Base-by-base conservation (phyloP, 2,797 vertebrate species). In the Schizopygopsis malacanthus region DNA sequence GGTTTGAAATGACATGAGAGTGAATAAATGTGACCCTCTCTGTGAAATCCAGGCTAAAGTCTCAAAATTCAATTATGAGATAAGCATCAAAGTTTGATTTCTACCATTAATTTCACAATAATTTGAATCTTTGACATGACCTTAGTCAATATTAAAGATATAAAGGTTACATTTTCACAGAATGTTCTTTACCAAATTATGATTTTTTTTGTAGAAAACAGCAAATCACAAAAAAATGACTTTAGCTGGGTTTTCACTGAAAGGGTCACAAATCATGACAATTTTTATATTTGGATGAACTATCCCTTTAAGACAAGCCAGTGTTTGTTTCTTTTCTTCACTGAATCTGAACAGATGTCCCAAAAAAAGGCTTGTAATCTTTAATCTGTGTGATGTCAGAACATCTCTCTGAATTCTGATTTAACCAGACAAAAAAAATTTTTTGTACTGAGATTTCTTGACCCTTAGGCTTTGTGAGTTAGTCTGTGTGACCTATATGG, bases 401-500 rank as follows among this genome's bases (percentile, higher is more conserved):
- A 83, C 59, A 76, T 67, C 70, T 82, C 33, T 71, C 10, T 20
- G 59, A 50, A 39, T 71, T 70, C 67, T 61, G 37, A 71, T 39
- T 50, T 70, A 56, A 79, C 37, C 8, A 79, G 28, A 71, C 5
- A 9, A 54, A 45, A 37, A 1, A 9, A 28, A 1, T 28, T 28
- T 7, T 6, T 2, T 4, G 59, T 47, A 84, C 89, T 89, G 87
- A 47, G 77, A 28, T 85, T 87, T 37, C 79, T 80, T 88, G 65
- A 71, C 87, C 52, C 77, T 83, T 20, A 88, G 85, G 90, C 78
- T 84, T 82, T 83, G 43, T n/a, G 4, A 18, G 79, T 83, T 84
- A 84, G 84, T 80, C 86, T 20, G 59, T 43, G 52, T 71, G 39
- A 71, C 59, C 85, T 79, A 50, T 43, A 61, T 69, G 28, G 79